Base-by-base conservation (phyloP, 2,888 invertebrate genomes). In the Polymixis flavicincta region DNA sequence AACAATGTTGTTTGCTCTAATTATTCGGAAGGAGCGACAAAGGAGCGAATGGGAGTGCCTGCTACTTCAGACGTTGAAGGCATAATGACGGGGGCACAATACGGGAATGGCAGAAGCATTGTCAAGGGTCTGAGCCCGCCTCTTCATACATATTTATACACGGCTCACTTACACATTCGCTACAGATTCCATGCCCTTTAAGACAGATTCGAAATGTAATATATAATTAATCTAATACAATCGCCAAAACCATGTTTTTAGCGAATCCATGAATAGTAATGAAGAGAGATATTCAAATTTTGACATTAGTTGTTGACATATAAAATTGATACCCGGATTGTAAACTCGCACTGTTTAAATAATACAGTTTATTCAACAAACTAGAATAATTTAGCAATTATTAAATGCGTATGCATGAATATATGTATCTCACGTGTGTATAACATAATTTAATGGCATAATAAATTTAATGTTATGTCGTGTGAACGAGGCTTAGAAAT, bases 21-120 rank as follows among this genome's bases (percentile, higher is more conserved):
- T 96, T 96, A 96, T 96, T 95, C 95, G 95, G 95, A 95, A 95
- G 93, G 92, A 93, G 93, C 94, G 88, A 95, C 95, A 95, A 95
- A 94, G 90, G 91, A 92, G 89, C 89, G 89, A 92, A 93, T 93
- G 93, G 94, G 93, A 93, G 95, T 94, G 93, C 91, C 91, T 85
- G 92, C 91, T 92, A 92, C 94, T 94, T 92, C 90, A 93, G 92
- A 91, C 87, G 91, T 90, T 91, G 92, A 92, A 92, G 91, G 89
- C 78, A 92, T 94, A 94, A 94, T 93, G 94, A 93, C 92, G 87
- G 93, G 90, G 86, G 91, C 91, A 95, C 93, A 95, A 95, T 93
- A 92, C 89, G 88, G 92, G 91, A 91, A 91, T 88, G 80, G 88
- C 92, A 91, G 95, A 93, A 93, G 94, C 94, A 89, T 91, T 93